Conservation (phyloP, 53 echinoderm and acorn worm species). For the Luidia sarsii region DNA sequence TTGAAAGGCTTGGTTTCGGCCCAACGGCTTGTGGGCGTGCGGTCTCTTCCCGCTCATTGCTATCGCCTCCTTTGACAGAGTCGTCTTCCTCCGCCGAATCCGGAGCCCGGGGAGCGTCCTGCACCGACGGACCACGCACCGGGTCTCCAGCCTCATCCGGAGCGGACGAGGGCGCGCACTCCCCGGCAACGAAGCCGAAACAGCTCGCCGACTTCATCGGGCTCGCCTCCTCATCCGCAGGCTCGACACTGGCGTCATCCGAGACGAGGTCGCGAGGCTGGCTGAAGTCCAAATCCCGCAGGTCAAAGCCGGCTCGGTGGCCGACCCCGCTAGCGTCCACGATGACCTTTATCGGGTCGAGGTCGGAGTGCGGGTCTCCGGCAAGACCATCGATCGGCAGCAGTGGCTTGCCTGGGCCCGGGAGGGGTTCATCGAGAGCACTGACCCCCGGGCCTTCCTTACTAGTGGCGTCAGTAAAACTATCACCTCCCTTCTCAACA, state of each 20-base stretch:
- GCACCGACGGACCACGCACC: too few species aligned
- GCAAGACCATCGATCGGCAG: background rate
- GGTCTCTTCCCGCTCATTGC: background rate
- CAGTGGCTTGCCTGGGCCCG: background rate
- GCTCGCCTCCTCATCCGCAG: too few species aligned
- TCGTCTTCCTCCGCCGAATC: background rate
- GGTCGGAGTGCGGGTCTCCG: slow-evolving; percentile 13
- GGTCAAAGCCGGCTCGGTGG: background rate
- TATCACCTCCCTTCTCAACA: background rate
- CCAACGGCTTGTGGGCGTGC: background rate
- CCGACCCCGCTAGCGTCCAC: background rate
- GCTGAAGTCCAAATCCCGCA: slow-evolving; percentile 37
- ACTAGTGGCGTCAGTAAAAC: background rate
- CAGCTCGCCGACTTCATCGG: slow-evolving; percentile 1
- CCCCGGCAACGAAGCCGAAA: slow-evolving; percentile 20
- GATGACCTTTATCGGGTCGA: slow-evolving; percentile 26
- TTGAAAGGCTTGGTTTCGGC: background rate
- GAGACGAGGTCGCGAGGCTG: too few species aligned
- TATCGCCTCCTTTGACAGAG: background rate
- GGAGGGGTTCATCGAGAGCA: background rate
- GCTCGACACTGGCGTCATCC: too few species aligned
- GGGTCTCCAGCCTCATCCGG: too few species aligned
- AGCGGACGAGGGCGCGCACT: too few species aligned
- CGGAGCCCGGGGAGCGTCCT: too few species aligned
- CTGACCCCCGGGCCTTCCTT: background rate